Evolutionary conservation across 2,888 invertebrate genomes (phyloP).

Genomic region (Tridacna crocea): DNA sequence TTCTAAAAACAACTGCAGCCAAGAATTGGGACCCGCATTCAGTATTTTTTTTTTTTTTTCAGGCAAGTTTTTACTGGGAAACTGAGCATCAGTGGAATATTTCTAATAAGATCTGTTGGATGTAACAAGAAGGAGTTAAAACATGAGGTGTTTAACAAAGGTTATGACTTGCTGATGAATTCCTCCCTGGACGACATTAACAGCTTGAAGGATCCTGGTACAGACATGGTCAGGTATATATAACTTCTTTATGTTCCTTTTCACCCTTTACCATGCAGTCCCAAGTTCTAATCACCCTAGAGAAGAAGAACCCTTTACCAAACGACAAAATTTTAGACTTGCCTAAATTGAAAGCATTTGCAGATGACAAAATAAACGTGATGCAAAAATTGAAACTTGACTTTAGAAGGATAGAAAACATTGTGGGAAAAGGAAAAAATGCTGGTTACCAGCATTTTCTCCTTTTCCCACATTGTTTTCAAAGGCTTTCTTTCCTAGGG

Average conservation of each 20-base stretch:
- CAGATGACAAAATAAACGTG: background rate
- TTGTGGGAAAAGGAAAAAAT: too few relatives aligned
- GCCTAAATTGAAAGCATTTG: background rate
- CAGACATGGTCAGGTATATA: slow-evolving; percentile 65
- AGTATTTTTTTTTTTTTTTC: background rate
- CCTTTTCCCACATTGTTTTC: too few relatives aligned
- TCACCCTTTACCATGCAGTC: background rate
- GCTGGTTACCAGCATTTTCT: too few relatives aligned
- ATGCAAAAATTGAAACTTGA: background rate
- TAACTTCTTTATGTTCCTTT: background rate
- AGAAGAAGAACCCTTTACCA: too few relatives aligned
- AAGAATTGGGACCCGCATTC: background rate
- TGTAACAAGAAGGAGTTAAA: slow-evolving; percentile 75
- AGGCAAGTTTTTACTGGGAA: slow-evolving; percentile 71
- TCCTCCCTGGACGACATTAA: slow-evolving; percentile 69
- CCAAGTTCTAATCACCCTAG: too few relatives aligned
- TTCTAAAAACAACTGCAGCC: background rate
- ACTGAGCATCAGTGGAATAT: slow-evolving; percentile 67
- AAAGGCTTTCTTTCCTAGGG: too few relatives aligned
- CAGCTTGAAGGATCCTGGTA: slow-evolving; percentile 68
- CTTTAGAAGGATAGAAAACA: too few relatives aligned
- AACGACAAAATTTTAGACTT: background rate
- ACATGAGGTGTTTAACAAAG: slow-evolving; percentile 73
- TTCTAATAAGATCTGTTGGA: slow-evolving; percentile 70
- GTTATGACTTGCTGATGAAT: slow-evolving; percentile 65